These are phyloP conservation scores for Cantharis rufa DNA, from an alignment of 2,888 invertebrate genomes.

Conservation along the genomic window DNA sequence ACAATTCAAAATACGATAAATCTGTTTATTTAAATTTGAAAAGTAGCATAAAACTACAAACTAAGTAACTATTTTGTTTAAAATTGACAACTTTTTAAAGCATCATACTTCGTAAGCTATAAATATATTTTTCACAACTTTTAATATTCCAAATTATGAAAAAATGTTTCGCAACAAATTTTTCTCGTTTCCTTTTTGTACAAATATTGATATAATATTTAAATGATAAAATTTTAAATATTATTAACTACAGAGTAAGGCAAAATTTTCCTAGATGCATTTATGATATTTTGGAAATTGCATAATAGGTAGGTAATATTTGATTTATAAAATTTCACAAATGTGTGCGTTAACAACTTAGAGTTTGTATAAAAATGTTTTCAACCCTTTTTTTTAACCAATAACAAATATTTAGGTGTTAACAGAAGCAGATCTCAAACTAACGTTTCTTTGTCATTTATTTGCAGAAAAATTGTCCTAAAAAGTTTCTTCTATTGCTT, in stretches of 20 bases:
- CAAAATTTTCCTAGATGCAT: not conserved
- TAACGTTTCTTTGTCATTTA: constrained; percentile 12
- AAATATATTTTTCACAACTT: not conserved
- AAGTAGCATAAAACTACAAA: not conserved
- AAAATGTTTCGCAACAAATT: not conserved
- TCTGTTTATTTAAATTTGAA: not conserved
- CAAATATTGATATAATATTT: not conserved
- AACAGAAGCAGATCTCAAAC: constrained; percentile 29
- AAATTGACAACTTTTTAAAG: not conserved
- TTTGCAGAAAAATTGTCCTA: not conserved
- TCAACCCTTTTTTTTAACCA: constrained; percentile 7
- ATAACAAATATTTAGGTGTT: constrained; percentile 12
- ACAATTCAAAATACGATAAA: not conserved
- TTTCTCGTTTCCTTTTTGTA: not conserved
- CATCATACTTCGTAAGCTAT: not conserved
- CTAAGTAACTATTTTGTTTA: not conserved
- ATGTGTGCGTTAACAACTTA: not conserved
- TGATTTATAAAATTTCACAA: not conserved
- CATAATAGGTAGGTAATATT: not conserved
- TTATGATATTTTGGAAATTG: not conserved
- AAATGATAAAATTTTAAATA: not conserved
- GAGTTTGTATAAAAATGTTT: not conserved
- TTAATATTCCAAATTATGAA: not conserved
- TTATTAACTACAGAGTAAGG: not conserved
- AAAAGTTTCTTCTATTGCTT: constrained; percentile 3